Percentiles rank a stretch among this genome's conserved stretches.
Conservation (phyloP, 2,113 vertebrate genomes). For the Pelobates fuscus region DNA sequence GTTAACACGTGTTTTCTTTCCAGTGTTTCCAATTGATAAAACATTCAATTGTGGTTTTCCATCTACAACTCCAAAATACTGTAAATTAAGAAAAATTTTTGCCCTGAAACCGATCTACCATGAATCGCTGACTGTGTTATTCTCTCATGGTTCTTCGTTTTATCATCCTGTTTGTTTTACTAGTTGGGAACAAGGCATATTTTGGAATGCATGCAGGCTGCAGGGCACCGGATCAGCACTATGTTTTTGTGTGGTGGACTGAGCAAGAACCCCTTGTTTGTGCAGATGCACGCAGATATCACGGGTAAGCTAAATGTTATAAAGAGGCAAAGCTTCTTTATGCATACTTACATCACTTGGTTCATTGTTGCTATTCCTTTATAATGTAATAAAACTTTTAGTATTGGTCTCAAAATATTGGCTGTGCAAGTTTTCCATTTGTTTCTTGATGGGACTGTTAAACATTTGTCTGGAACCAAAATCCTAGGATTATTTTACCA, state of each 20-base stretch:
- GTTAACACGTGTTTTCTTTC: neutral
- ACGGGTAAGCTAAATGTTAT: conserved; percentile 72
- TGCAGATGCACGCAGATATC: conserved; percentile 88
- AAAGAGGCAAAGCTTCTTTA: too few relatives aligned
- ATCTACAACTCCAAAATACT: too few relatives aligned
- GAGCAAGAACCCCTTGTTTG: conserved; percentile 92
- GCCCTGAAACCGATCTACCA: neutral
- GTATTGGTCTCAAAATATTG: too few relatives aligned
- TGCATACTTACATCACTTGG: too few relatives aligned
- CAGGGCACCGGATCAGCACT: conserved; percentile 82
- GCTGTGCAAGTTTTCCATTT: too few relatives aligned
- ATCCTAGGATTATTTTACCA: too few relatives aligned
- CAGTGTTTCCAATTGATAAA: too few relatives aligned
- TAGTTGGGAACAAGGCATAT: conserved; percentile 92
- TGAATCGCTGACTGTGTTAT: neutral
- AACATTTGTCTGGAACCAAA: too few relatives aligned
- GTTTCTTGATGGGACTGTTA: too few relatives aligned
- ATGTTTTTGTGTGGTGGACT: conserved; percentile 92
- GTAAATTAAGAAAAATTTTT: neutral
- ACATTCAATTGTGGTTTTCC: too few relatives aligned
- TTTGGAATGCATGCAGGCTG: conserved; percentile 81
- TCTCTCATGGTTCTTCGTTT: neutral
- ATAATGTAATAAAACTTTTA: too few relatives aligned
- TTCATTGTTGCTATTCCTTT: too few relatives aligned
- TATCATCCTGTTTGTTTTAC: conserved; percentile 37